Percentiles rank a stretch among this genome's conserved stretches.
Conservation (phyloP, 2,797 vertebrate species). For the Alca torda region DNA sequence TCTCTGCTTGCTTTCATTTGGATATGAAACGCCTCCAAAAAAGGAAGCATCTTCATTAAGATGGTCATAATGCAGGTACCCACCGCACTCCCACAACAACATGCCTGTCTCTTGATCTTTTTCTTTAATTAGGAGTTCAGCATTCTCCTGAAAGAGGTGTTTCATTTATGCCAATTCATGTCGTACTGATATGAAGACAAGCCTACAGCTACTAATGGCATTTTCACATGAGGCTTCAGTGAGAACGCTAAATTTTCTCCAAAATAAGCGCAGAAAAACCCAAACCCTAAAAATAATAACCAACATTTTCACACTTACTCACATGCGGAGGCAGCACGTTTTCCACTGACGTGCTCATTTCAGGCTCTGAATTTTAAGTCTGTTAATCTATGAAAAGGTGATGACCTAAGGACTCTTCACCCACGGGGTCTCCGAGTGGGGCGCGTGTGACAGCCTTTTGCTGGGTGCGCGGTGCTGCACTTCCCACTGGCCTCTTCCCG, state of each 20-base stretch:
- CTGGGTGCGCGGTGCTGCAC: background rate
- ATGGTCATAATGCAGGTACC: background rate
- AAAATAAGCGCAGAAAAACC: background rate
- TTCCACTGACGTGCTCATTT: background rate
- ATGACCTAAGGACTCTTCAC: background rate
- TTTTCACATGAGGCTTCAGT: background rate
- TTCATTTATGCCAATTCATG: background rate
- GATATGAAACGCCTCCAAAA: background rate
- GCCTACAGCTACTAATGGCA: background rate
- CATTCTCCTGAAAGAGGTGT: background rate
- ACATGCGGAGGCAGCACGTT: background rate
- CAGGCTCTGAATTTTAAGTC: background rate
- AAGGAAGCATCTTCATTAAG: background rate
- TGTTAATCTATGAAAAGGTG: background rate
- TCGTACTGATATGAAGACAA: background rate
- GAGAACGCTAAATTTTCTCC: background rate
- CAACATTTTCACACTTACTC: background rate
- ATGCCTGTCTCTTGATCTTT: background rate
- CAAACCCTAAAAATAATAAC: background rate
- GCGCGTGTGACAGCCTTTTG: background rate
- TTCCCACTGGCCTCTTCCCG: background rate
- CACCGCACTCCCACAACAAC: background rate
- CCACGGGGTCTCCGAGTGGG: background rate
- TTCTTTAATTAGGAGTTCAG: background rate
- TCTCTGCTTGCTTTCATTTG: background rate